Evolutionary conservation across 2,888 invertebrate species (phyloP), one percentile per base, ranked within the genome.

Genomic region (Incurvaria masculella): DNA sequence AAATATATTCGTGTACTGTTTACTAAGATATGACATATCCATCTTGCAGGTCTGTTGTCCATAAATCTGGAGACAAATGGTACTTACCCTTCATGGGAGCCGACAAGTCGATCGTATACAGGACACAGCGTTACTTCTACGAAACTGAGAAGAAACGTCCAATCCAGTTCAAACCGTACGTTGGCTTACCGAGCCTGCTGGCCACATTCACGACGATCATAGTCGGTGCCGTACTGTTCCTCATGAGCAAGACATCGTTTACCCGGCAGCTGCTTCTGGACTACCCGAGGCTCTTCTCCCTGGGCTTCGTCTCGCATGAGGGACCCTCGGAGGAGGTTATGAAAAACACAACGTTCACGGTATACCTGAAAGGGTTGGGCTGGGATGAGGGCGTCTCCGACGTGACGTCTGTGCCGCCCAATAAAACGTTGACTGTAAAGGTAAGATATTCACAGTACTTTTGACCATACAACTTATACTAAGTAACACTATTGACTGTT

Each of bases 31-130:
- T 23, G 10, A 1, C 16, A 26, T 46, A 26, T 51, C n/a, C n/a
- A 47, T 47, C 51, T 59, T 60, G 3, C 59, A 83, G 85, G 44
- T 62, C 68, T 0, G 40, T 72, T 1, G 48, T 87, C 19, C 88
- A 88, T 62, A 69, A 68, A 49, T 58, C 64, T 1, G 54, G 65
- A 11, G 61, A 66, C 1, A 54, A 61, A 2, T 92, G 88, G 81
- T 87, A 87, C 57, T 54, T 91, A 1, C 87, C 92, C 1, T 96
- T 97, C 72, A 84, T 84, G 1, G 93, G 94, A 23, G 78, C 92
- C 8, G 97, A 97, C 74, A 81, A 84, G 51, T 86, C 94, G 2
- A 86, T 97, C 1, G 85, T 89, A n/a, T 72, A 83, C 63, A 82
- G 97, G 43, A 86, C 93, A 0, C 95, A 97, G 66, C 81, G 90